A percentile compares a stretch with the other conserved stretches of the same genome.
These are phyloP conservation scores for Stylophora pistillata DNA, from an alignment of 64 coral and sea anemone species.

Conservation along the genomic window DNA sequence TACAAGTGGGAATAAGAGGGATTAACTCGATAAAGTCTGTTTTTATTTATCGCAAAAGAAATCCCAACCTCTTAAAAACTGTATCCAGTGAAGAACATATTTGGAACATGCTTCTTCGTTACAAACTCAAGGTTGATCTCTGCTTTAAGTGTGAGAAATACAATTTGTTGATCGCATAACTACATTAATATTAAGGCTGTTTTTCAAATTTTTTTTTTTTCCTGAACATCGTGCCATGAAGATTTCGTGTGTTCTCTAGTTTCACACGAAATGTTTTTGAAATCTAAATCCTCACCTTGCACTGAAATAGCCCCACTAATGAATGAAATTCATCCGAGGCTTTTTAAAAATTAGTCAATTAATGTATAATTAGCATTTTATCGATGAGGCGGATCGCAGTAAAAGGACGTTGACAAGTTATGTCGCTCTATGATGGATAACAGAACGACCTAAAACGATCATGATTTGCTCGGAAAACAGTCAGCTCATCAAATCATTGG, in stretches of 20 bases:
- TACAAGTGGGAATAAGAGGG: constrained; percentile 52
- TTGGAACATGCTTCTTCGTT: neutral
- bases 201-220: too few species aligned
- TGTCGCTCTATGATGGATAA: constrained; percentile 15
- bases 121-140: neutral
- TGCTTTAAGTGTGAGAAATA: neutral
- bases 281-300: constrained; percentile 27
- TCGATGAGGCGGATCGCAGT: constrained; percentile 54
- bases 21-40: constrained; percentile 28
- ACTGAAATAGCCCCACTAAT: neutral
- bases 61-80: constrained; percentile 13
- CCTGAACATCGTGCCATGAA: neutral
- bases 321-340: constrained; percentile 18
- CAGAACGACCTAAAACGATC: neutral
- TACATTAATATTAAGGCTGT: neutral
- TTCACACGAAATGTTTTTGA: constrained; percentile 21
- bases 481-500: neutral
- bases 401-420: constrained; percentile 35
- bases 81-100: constrained; percentile 6
- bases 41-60: constrained; percentile 36
- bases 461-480: neutral
- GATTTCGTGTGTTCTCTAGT: neutral
- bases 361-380: constrained; percentile 66
- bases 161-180: neutral
- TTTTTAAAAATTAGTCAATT: constrained; percentile 36